Evolutionary conservation across 2,888 invertebrate species (phyloP).

Genomic region (Xylota segnis): DNA sequence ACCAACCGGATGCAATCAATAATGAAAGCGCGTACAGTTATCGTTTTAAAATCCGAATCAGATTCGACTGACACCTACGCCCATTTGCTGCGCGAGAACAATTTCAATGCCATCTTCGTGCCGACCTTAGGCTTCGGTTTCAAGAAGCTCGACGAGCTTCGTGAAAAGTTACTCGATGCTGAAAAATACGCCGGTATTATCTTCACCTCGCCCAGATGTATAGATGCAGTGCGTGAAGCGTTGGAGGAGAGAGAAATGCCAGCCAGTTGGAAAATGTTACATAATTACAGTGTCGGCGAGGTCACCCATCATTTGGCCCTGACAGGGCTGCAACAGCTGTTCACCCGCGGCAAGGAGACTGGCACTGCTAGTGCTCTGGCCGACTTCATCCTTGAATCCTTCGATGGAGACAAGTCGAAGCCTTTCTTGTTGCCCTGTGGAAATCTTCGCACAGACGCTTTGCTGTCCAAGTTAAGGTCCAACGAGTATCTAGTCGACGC

Average conservation of each 20-base stretch:
- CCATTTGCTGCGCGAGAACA: slow-evolving; percentile 83
- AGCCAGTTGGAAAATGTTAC: slow-evolving; percentile 84
- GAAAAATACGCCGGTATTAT: slow-evolving; percentile 85
- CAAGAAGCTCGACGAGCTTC: slow-evolving; percentile 84
- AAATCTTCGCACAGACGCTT: slow-evolving; percentile 85
- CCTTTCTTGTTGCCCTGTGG: slow-evolving; percentile 86
- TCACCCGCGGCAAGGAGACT: slow-evolving; percentile 85
- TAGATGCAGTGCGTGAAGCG: slow-evolving; percentile 85
- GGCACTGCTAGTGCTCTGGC: slow-evolving; percentile 86
- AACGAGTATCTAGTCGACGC: slow-evolving; percentile 84
- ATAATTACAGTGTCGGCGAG: slow-evolving; percentile 86
- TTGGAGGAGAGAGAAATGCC: slow-evolving; percentile 83
- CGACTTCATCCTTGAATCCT: slow-evolving; percentile 85
- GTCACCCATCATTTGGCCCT: slow-evolving; percentile 85
- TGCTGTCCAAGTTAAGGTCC: slow-evolving; percentile 84
- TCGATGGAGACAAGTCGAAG: slow-evolving; percentile 83
- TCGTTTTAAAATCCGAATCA: slow-evolving; percentile 84
- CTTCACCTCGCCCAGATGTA: slow-evolving; percentile 86
- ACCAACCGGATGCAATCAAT: slow-evolving; percentile 10
- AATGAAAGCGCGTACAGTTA: slow-evolving; percentile 80
- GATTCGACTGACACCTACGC: slow-evolving; percentile 85
- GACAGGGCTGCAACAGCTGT: slow-evolving; percentile 84
- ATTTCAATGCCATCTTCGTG: slow-evolving; percentile 85
- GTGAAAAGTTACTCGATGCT: slow-evolving; percentile 83
- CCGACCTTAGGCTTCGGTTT: slow-evolving; percentile 86